These are phyloP conservation scores for Pterocles orientalis DNA, from an alignment of 2,113 vertebrate genomes.

Conservation along the genomic window DNA sequence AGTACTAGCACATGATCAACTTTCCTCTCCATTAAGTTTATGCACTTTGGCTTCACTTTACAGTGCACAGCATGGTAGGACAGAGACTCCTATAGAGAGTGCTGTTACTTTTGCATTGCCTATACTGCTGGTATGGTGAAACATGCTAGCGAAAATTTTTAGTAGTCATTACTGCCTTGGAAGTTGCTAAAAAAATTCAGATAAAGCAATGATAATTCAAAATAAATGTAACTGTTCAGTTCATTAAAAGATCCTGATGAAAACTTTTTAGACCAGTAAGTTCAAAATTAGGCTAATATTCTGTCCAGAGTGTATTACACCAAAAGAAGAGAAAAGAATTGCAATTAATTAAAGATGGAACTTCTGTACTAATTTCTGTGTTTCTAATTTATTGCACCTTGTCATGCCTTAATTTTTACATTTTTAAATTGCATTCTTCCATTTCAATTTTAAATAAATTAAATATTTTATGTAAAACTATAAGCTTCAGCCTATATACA, in stretches of 20 bases:
- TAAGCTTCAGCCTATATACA: neutral
- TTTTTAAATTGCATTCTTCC: neutral
- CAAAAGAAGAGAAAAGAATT: neutral
- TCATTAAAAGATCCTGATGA: neutral
- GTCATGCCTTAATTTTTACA: neutral
- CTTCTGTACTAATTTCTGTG: neutral
- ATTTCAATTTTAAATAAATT: neutral
- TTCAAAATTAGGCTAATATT: neutral
- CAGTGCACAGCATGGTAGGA: neutral
- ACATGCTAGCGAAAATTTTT: neutral
- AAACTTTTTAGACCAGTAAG: neutral
- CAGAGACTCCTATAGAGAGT: neutral
- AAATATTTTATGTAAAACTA: neutral
- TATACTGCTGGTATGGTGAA: neutral
- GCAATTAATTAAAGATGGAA: neutral
- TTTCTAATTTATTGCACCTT: neutral
- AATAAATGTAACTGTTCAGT: neutral
- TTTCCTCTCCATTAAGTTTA: conserved; percentile 49
- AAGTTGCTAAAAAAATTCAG: neutral
- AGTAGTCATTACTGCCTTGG: neutral
- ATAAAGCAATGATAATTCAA: neutral
- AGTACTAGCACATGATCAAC: neutral
- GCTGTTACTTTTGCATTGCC: neutral
- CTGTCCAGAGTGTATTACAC: neutral
- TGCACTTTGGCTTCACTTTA: neutral